Conservation (phyloP, 2,888 invertebrate species). For the Ormyrus rosae region DNA sequence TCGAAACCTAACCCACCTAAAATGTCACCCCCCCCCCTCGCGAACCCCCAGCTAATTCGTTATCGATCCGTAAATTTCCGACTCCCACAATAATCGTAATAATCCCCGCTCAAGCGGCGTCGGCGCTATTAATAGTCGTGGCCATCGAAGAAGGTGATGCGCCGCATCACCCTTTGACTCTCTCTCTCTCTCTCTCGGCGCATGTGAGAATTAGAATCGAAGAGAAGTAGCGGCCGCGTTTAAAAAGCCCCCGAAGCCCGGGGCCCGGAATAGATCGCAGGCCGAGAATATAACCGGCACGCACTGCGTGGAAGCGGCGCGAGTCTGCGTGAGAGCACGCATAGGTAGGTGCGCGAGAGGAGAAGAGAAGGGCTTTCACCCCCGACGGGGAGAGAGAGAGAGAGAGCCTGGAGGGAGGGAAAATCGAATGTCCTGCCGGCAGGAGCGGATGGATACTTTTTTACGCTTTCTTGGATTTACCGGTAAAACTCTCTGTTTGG, state of each 20-base stretch:
- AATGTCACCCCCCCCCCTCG: too few species aligned
- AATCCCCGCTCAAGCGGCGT: too few species aligned
- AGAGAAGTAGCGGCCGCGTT: conserved; percentile 26
- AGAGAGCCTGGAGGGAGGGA: conserved; percentile 1
- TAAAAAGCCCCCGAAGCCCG: conserved; percentile 27
- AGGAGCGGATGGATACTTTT: background rate
- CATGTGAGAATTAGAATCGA: conserved; percentile 31
- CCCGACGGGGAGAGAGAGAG: background rate
- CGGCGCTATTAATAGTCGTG: conserved; percentile 38
- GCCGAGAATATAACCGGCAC: conserved; percentile 29
- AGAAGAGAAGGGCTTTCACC: conserved; percentile 39
- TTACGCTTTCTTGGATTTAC: conserved; percentile 14
- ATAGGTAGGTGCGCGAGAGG: background rate
- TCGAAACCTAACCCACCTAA: too few species aligned
- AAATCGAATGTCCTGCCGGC: conserved; percentile 22
- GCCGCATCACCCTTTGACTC: conserved; percentile 29
- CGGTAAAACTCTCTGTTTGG: too few species aligned
- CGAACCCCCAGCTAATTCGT: too few species aligned
- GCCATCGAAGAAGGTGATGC: conserved; percentile 20
- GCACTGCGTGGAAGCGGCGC: background rate
- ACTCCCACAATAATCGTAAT: too few species aligned
- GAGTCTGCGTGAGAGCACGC: background rate
- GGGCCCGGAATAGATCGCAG: conserved; percentile 34
- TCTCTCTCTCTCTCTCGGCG: background rate
- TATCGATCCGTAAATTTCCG: too few species aligned